These are phyloP conservation scores for Alces alces DNA, from an alignment of 2,113 vertebrate genomes.

Conservation along the genomic window DNA sequence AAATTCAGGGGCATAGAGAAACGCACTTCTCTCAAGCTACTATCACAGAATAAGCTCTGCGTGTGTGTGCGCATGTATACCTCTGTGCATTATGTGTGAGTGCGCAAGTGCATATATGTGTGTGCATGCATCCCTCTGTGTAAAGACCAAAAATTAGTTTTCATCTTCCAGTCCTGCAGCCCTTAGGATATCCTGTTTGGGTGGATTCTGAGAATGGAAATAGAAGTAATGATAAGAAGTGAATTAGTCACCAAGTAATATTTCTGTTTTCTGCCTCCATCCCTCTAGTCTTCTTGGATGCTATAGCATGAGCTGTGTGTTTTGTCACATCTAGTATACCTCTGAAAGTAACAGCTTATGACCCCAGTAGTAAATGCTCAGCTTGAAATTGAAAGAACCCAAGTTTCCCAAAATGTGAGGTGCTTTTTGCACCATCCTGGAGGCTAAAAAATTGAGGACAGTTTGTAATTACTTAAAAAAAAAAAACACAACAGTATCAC, in stretches of 20 bases:
- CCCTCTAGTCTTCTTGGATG: not conserved
- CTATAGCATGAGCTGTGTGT: not conserved
- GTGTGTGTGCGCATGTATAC: not conserved
- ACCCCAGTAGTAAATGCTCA: not conserved
- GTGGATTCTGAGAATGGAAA: not conserved
- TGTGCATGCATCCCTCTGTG: not conserved
- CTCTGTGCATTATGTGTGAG: not conserved
- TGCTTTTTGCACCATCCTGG: rapidly evolving
- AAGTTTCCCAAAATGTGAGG: not conserved
- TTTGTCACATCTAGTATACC: not conserved
- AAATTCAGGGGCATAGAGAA: not conserved
- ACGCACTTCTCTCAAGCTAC: not conserved
- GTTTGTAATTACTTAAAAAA: not conserved
- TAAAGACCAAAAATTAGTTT: not conserved
- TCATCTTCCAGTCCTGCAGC: not conserved
- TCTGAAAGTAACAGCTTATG: not conserved
- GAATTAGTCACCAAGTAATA: not conserved
- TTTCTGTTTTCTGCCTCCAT: not conserved
- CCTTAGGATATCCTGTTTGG: not conserved
- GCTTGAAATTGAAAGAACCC: not conserved
- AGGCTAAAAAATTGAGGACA: not conserved
- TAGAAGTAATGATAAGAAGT: not conserved
- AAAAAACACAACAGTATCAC: not conserved
- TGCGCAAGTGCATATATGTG: not conserved
- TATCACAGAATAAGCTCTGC: not conserved